Conservation (phyloP, 2,797 vertebrate species). For the Podarcis siculus region DNA sequence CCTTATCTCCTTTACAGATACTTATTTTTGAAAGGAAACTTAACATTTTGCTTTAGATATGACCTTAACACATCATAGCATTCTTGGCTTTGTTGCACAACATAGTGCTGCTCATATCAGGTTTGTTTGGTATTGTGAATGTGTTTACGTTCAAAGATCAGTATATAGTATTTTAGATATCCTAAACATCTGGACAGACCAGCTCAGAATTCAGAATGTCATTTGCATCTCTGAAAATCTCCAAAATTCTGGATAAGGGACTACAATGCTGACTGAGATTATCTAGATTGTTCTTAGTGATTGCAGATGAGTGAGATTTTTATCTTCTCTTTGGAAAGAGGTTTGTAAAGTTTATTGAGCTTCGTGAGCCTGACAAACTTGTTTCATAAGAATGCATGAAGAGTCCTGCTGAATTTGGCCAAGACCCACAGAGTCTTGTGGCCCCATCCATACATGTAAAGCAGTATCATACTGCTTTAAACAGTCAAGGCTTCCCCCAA, state of each 20-base stretch:
- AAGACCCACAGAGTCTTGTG: background rate
- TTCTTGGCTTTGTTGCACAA: background rate
- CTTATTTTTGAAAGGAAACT: background rate
- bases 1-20: background rate
- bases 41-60: background rate
- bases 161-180: background rate
- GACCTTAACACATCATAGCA: background rate
- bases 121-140: background rate
- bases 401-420: background rate
- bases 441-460: no score
- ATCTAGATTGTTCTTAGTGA: background rate
- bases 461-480: no score
- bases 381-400: background rate
- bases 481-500: no score
- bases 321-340: background rate
- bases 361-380: background rate
- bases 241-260: background rate
- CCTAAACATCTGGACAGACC: background rate
- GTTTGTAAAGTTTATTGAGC: background rate
- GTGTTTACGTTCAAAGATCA: background rate
- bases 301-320: background rate
- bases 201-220: slow-evolving; percentile 6
- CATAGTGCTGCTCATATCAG: background rate
- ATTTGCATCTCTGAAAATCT: background rate
- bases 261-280: background rate